These are phyloP conservation scores for Hiodon tergisus DNA, from an alignment of 2,113 vertebrate genomes.

Conservation along the genomic window DNA sequence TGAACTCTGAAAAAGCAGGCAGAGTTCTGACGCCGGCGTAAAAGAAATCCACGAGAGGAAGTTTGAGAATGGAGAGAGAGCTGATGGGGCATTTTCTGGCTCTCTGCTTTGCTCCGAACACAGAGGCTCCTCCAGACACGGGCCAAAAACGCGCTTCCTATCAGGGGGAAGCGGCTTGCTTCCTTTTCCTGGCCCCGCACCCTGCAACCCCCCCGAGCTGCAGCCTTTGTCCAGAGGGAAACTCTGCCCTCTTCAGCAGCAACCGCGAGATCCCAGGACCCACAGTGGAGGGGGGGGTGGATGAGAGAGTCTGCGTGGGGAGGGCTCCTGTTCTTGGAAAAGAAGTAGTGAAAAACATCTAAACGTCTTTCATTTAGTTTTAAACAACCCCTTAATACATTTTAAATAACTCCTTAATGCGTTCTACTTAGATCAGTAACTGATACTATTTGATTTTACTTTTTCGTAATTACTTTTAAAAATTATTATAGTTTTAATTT, in stretches of 20 bases:
- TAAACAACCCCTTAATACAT: no score
- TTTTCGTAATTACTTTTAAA: no score
- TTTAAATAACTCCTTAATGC: no score
- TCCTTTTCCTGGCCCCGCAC: slow-evolving; percentile 76
- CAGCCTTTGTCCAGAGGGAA: background rate
- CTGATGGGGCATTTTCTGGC: slow-evolving; percentile 67
- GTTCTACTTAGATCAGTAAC: no score
- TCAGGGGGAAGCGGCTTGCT: slow-evolving; percentile 78
- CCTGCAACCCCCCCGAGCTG: slow-evolving; percentile 11
- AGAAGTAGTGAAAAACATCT: background rate
- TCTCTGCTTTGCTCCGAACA: slow-evolving; percentile 62
- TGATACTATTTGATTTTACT: no score
- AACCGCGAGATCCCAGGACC: no score
- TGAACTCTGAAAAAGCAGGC: background rate
- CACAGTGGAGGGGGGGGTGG: background rate
- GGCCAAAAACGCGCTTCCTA: slow-evolving; percentile 54
- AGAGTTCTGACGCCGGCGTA: background rate
- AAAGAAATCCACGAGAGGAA: slow-evolving; percentile 56
- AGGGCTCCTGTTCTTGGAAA: background rate
- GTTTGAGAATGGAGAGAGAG: slow-evolving; percentile 65
- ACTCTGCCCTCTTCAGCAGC: background rate
- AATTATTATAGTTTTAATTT: no score
- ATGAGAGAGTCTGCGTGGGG: no score
- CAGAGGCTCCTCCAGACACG: slow-evolving; percentile 57
- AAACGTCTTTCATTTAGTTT: no score